Conservation (phyloP, 1,140 invertebrate genomes). For the Pachyrhynchus sulphureomaculatus region DNA sequence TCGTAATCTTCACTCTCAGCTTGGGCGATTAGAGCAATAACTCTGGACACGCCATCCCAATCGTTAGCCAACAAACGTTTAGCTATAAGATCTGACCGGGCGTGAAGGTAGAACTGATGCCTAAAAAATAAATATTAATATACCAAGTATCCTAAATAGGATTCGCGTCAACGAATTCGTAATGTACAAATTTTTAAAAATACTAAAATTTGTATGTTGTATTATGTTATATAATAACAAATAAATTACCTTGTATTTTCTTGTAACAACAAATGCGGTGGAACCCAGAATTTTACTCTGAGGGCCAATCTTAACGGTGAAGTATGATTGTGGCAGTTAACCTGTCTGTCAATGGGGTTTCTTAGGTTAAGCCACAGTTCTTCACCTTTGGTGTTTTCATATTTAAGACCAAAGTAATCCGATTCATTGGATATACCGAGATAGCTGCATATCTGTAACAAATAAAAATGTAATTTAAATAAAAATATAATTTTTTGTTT, state of each 20-base stretch:
- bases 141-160: neutral
- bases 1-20: constrained; percentile 71
- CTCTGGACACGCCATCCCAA: constrained; percentile 66
- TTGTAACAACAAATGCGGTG: constrained; percentile 81
- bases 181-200: no score
- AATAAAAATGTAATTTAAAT: no score
- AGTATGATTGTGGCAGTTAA: constrained; percentile 59
- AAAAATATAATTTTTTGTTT: no score
- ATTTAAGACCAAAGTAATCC: constrained; percentile 84
- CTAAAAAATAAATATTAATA: constrained; percentile 47
- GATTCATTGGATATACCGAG: constrained; percentile 80
- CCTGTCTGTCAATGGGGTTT: constrained; percentile 76
- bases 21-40: constrained; percentile 75
- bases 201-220: no score
- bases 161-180: no score
- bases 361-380: constrained; percentile 82
- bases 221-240: no score
- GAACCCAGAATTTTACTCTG: constrained; percentile 87
- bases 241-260: constrained; percentile 71
- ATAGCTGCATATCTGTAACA: constrained; percentile 75
- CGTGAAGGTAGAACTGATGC: constrained; percentile 82
- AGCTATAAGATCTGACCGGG: constrained; percentile 71
- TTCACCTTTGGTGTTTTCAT: constrained; percentile 68
- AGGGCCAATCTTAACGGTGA: constrained; percentile 59
- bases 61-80: constrained; percentile 68